phyloP scores from a whole-genome alignment of 2,113 vertebrate species.

The Archilochus colubris region DNA sequence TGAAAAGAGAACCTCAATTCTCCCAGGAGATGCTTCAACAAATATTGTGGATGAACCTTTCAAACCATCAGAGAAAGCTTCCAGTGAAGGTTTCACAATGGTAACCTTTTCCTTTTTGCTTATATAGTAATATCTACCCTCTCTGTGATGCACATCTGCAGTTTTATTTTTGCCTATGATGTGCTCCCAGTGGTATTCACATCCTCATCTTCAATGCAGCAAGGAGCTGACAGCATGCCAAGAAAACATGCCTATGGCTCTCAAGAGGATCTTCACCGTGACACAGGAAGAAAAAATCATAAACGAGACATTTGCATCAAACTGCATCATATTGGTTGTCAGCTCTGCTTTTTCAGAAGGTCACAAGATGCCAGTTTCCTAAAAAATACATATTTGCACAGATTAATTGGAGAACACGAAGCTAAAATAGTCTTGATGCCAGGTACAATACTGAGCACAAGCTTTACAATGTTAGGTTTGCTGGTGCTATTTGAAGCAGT shows the following conservation, averaged over 20 bases:
- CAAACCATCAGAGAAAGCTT: constrained; percentile 8
- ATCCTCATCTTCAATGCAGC: constrained; percentile 43
- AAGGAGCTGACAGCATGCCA: constrained; percentile 51
- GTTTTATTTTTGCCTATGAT: background rate
- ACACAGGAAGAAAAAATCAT: background rate
- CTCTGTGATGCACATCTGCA: background rate
- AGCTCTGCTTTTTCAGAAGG: constrained; percentile 71
- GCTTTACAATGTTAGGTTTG: background rate
- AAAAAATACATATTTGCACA: constrained; percentile 64
- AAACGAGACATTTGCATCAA: constrained; percentile 59
- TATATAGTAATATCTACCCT: background rate
- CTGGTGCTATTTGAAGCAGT: background rate
- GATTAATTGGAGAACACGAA: constrained; percentile 73
- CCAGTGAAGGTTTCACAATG: constrained; percentile 13
- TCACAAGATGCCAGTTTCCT: constrained; percentile 70
- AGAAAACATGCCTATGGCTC: background rate
- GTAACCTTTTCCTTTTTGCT: background rate
- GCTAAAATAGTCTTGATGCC: constrained; percentile 56
- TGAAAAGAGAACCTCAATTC: constrained; percentile 72
- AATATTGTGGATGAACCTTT: constrained; percentile 59
- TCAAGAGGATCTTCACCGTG: background rate
- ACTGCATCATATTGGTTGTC: constrained; percentile 60
- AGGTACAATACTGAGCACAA: constrained; percentile 66
- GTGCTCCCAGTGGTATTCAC: background rate
- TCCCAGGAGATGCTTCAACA: constrained; percentile 43